Evolutionary conservation across 2,888 invertebrate species (phyloP), one percentile per base, ranked within the genome.

Genomic region (Pollenia labialis): DNA sequence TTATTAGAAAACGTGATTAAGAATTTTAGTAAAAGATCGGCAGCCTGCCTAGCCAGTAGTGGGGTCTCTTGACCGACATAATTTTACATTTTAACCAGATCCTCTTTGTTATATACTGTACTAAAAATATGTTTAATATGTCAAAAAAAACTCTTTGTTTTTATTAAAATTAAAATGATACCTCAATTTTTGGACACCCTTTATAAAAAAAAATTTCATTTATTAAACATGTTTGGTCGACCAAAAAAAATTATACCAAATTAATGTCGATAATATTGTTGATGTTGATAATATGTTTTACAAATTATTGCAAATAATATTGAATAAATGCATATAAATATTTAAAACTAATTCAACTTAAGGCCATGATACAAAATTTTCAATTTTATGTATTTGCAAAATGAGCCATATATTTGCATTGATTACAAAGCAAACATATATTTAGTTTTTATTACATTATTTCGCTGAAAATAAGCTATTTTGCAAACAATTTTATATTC

Each of bases 241-340:
- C 42, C 58, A 79, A 60, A 69, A 69, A 42, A 71, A 71, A 71
- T 58, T 71, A 50, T 58, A 74, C 46, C 58, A 58, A 60, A 74
- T 74, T 74, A 74, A 58, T 74, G 58, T 74, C 46, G 46, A 72
- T 72, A 72, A 58, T 72, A 79, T 50, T 71, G 79, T 60, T 52
- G 42, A 60, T 69, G 64, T 32, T 71, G 71, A 62, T 71, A 62
- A 71, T 62, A 80, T 52, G 69, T 80, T 80, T 58, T n/a, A 52
- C 48, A 46, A 52, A 44, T 54, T 80, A 71, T 71, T 71, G 42
- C 12, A 54, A 44, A 7, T 40, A 11, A 14, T 18, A 18, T 56
- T 16, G 11, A 69, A 50, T 50, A 48, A 58, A 60, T 50, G n/a
- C 16, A 60, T 62, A 40, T 50, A 60, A 18, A 66, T 16, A 23